A percentile compares a stretch with the other conserved stretches of the same genome.
phyloP scores from a whole-genome alignment of 1,140 invertebrate species.

The Papilio glaucus region DNA sequence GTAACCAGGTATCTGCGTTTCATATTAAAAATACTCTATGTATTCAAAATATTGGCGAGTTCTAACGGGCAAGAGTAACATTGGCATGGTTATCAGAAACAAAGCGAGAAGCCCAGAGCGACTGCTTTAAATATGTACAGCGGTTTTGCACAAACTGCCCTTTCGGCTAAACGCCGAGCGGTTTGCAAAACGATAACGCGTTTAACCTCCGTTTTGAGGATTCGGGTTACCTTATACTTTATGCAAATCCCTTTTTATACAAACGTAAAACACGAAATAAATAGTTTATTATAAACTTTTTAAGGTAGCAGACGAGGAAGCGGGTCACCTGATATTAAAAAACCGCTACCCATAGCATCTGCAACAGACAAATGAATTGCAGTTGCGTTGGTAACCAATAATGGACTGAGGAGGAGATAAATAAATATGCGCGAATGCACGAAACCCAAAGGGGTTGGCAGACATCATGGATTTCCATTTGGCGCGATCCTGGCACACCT shows the following conservation, averaged over 20 bases:
- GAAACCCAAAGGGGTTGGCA: no score
- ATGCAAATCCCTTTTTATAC: background rate
- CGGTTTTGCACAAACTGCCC: conserved; percentile 9
- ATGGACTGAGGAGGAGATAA: no score
- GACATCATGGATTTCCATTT: no score
- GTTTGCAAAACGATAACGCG: conserved; percentile 11
- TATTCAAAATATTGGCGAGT: background rate
- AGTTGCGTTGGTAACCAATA: no score
- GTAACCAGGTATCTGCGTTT: background rate
- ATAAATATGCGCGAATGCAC: no score
- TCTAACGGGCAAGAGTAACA: background rate
- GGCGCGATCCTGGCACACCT: no score
- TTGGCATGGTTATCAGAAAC: background rate
- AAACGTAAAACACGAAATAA: background rate
- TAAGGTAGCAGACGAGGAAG: no score
- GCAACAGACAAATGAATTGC: no score
- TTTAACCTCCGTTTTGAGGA: conserved; percentile 16
- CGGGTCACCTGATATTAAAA: no score
- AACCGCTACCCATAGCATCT: no score
- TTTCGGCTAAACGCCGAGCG: conserved; percentile 3
- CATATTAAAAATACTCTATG: background rate
- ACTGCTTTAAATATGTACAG: conserved; percentile 10
- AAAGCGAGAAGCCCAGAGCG: background rate
- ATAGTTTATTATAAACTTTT: no score
- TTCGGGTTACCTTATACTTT: conserved; percentile 2